Percentiles rank a stretch among this genome's conserved stretches.
These are phyloP conservation scores for Fragum sueziense DNA, from an alignment of 2,888 invertebrate genomes.

Conservation along the genomic window DNA sequence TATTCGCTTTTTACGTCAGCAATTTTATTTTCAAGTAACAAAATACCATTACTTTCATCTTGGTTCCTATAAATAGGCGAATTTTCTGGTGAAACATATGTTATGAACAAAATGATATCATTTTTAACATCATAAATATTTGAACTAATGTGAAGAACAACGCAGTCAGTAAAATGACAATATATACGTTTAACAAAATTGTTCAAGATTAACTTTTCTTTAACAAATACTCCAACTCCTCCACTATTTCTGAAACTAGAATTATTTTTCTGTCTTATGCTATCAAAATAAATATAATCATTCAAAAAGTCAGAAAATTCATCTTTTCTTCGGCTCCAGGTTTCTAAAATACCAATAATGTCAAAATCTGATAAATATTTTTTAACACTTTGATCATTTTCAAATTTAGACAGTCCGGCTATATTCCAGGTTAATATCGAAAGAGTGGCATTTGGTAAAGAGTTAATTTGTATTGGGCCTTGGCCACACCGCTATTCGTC, in stretches of 20 bases:
- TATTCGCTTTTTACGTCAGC: neutral
- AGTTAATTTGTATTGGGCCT: too few species aligned
- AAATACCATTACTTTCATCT: constrained; percentile 5
- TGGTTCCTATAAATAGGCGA: neutral
- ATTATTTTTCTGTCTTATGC: too few species aligned
- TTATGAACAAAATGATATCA: neutral
- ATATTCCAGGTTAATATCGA: too few species aligned
- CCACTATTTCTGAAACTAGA: neutral
- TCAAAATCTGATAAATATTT: neutral
- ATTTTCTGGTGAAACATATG: constrained; percentile 8
- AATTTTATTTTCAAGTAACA: neutral
- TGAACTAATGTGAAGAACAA: neutral
- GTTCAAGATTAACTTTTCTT: neutral
- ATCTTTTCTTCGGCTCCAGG: neutral
- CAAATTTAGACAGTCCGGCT: neutral
- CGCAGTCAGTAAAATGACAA: neutral
- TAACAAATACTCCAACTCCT: neutral
- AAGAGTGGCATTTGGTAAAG: too few species aligned
- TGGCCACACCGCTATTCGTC: too few species aligned
- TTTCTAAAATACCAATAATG: neutral
- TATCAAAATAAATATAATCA: neutral
- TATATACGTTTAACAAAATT: neutral
- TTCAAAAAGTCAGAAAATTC: neutral
- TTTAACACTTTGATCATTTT: neutral
- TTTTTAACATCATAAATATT: neutral